Percentiles rank a stretch among this genome's conserved stretches.
phyloP scores from a whole-genome alignment of 1,140 invertebrate species.

The Hyphantria cunea region DNA sequence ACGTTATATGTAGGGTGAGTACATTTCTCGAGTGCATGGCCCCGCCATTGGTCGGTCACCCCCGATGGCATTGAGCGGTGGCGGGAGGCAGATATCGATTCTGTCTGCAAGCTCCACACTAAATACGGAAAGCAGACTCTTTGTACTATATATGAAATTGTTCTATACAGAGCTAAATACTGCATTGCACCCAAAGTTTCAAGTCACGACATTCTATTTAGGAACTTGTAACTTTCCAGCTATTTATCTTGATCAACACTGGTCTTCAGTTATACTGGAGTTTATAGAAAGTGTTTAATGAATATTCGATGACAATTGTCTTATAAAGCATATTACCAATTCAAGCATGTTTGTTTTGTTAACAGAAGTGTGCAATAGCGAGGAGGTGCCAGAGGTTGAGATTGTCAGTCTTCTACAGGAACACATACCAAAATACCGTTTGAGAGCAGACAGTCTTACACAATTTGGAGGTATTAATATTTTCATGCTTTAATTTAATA shows the following conservation, averaged over 20 bases:
- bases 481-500: conserved; percentile 15
- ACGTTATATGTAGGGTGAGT: not conserved
- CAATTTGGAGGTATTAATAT: conserved; percentile 90
- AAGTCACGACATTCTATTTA: conserved; percentile 57
- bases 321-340: conserved; percentile 12
- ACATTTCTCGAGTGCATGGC: conserved; percentile 43
- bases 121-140: conserved; percentile 55
- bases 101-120: conserved; percentile 64
- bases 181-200: conserved; percentile 51
- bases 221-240: conserved; percentile 58
- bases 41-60: conserved; percentile 44
- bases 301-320: conserved; percentile 15
- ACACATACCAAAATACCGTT: conserved; percentile 96
- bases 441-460: conserved; percentile 96
- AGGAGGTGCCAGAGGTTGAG: conserved; percentile 95
- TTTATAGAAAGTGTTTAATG: conserved; percentile 31
- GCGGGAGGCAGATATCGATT: conserved; percentile 63
- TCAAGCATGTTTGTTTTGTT: conserved; percentile 60
- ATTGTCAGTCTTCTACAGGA: conserved; percentile 97
- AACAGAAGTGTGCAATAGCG: conserved; percentile 93
- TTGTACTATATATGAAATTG: conserved; percentile 29
- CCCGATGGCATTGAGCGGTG: conserved; percentile 42
- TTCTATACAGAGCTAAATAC: conserved; percentile 34
- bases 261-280: conserved; percentile 23
- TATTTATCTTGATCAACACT: conserved; percentile 45